phyloP scores from a whole-genome alignment of 2,113 vertebrate species.

The Clinocottus analis region DNA sequence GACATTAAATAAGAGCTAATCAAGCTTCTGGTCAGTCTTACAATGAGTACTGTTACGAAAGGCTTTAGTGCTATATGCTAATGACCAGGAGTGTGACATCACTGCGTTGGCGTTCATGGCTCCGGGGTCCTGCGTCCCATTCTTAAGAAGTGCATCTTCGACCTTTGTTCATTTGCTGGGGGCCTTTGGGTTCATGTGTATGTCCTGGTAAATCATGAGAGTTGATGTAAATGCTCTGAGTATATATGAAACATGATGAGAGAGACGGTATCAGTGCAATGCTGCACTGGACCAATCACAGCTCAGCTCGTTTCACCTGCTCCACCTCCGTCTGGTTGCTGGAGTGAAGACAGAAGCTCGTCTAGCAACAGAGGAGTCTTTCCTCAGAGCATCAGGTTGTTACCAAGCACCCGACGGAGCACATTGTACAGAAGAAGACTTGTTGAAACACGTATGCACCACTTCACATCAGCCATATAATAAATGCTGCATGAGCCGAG shows the following conservation, averaged over 20 bases:
- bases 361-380: too few relatives aligned
- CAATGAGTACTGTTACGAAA: too few relatives aligned
- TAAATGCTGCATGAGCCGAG: constrained; percentile 15
- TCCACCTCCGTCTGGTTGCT: constrained; percentile 4
- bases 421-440: constrained; percentile 16
- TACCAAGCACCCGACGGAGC: constrained; percentile 9
- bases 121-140: not conserved
- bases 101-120: not conserved
- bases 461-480: constrained; percentile 27
- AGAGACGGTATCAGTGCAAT: too few relatives aligned
- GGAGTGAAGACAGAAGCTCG: not conserved
- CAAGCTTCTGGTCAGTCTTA: not conserved
- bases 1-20: not conserved
- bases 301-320: not conserved
- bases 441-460: not conserved
- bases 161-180: not conserved
- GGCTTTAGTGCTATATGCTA: not conserved
- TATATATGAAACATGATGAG: not conserved
- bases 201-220: not conserved
- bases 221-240: not conserved
- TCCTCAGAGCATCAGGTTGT: not conserved
- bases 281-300: not conserved
- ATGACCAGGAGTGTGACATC: not conserved
- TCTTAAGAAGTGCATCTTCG: not conserved
- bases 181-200: too few relatives aligned